Evolutionary conservation across 2,113 vertebrate species (phyloP), one percentile per base, ranked within the genome.

Genomic region (Barbus barbus): DNA sequence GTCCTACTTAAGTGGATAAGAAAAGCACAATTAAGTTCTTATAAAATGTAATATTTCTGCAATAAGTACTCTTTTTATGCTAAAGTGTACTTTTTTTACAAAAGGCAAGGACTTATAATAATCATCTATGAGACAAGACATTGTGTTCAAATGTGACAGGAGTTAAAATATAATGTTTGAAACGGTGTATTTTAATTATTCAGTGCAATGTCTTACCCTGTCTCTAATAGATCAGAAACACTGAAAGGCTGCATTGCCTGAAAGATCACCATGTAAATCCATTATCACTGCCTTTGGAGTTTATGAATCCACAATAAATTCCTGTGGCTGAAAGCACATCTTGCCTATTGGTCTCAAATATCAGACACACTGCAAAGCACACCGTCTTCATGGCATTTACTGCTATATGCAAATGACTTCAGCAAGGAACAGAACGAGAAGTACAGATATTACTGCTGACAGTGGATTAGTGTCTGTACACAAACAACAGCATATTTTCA

Each of bases 241-340:
- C 4, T 31, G 9, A 46, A n/a, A 74, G 56, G 24, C 41, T 74
- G 4, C 46, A 53, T 22, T 76, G 48, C 18, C 28, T 33, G 48
- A 76, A 31, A 33, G 46, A 53, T 53, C 26, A 28, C 16, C 44
- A 11, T 53, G 46, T 53, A 53, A 76, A 76, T 51, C n/a, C 1
- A 56, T 28, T 36, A n/a, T 33, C 9, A 76, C 28, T 36, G 9
- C 28, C 26, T 76, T 31, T 56, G 74, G 16, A 56, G 53, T 13
- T 56, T 44, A 76, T 56, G 18, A n/a, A 76, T 18, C 26, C 48
- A 56, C 48, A 76, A 76, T 53, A 33, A 76, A 56, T 33, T 46
- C 48, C 16, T 31, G 28, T 53, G 74, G 48, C 26, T 76, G 46
- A 56, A 76, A 56, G 18, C 28, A 36, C 74, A 76, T 33, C 28